Conservation (phyloP, 2,797 vertebrate genomes). For the Margarornis squamiger region DNA sequence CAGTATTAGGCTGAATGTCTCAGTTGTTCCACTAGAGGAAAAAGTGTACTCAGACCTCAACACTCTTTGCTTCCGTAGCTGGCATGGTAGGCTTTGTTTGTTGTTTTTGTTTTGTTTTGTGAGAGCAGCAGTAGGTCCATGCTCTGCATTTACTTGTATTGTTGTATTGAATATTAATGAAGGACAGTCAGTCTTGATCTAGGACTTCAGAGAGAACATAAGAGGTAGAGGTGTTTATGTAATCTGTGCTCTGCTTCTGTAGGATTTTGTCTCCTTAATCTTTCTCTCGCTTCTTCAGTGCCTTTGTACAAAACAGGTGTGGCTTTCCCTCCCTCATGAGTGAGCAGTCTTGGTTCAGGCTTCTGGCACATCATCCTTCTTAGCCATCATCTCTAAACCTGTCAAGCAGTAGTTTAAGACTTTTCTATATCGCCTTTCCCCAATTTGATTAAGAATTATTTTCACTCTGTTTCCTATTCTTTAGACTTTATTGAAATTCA, state of each 20-base stretch:
- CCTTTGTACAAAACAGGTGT: neutral
- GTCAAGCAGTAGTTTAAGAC: neutral
- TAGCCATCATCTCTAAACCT: neutral
- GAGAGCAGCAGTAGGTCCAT: neutral
- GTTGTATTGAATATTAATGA: neutral
- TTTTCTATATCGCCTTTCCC: neutral
- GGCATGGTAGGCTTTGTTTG: neutral
- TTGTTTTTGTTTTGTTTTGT: neutral
- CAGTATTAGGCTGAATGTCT: neutral
- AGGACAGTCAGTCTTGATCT: neutral
- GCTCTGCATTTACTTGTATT: neutral
- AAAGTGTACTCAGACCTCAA: neutral
- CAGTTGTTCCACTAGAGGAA: neutral
- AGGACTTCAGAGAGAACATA: neutral
- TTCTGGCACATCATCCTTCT: neutral
- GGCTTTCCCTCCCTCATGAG: neutral
- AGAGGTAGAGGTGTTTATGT: neutral
- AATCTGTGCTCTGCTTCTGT: neutral
- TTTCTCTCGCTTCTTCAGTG: neutral
- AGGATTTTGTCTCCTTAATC: neutral
- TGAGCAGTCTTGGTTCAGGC: neutral
- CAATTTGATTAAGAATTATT: slow-evolving; percentile 18
- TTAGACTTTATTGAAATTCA: slow-evolving; percentile 1
- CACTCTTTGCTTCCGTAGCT: neutral
- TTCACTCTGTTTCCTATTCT: slow-evolving; percentile 4